Base-by-base conservation (phyloP, 2,888 invertebrate species). In the Caenorhabditis afra region DNA sequence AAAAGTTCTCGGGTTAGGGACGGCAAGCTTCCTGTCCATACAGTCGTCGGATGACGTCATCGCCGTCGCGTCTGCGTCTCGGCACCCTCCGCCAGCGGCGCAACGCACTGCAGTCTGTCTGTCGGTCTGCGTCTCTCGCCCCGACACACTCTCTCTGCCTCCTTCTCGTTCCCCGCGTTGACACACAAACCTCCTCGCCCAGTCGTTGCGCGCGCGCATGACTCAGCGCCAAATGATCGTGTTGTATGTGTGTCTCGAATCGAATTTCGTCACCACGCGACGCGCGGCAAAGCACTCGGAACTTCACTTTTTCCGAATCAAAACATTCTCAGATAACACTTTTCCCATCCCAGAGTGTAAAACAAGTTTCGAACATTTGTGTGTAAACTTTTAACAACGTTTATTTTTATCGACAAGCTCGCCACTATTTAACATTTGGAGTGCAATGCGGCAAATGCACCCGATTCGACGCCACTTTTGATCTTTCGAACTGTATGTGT, bases 141-240 rank as follows among this genome's bases (percentile, higher is more conserved):
- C 58, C 16, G n/a, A n/a, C n/a, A n/a, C 22, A 10, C 37, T 45
- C 50, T 61, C 11, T 58, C 37, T 62, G 58, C 29, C 62, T 55
- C 47, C 37, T 39, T 57, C 62, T 53, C 70, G 16, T 64, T 57
- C 12, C 41, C 44, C 37, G 41, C 18, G 23, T 66, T 66, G 75
- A 49, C 61, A 67, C 62, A 76, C 62, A 76, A 64, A 76, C 44
- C 62, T 58, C 44, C 76, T 29, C 29, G 29, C 29, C 7, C 29
- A 7, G 62, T 57, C 55, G 18, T 45, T 50, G 45, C 55, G 53
- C 68, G 68, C 70, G 68, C 76, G 76, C 76, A 76, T 76, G 76
- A 76, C 76, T 76, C 76, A 76, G 67, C 76, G 67, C 68, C 68
- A 70, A 76, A 71, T 57, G 66, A 67, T 76, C 67, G 61, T n/a